A percentile compares a stretch with the other conserved stretches of the same genome.
phyloP scores from a whole-genome alignment of 2,888 invertebrate genomes.

The Labia minor region DNA sequence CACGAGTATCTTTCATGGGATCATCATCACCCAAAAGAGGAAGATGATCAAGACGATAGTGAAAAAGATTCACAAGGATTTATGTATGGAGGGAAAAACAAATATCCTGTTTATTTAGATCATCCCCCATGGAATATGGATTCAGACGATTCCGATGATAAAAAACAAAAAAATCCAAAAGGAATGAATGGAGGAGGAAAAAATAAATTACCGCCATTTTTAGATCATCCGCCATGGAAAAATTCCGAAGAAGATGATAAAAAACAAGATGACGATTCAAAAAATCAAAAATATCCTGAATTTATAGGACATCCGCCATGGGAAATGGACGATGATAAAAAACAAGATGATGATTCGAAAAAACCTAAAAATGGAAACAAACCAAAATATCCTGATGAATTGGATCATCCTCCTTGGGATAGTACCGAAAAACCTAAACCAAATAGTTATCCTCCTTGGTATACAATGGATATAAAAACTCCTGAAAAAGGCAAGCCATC shows the following conservation, averaged over 20 bases:
- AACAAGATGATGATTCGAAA: background rate
- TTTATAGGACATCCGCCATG: constrained; percentile 17
- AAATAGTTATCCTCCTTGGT: background rate
- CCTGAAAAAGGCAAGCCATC: constrained; percentile 14
- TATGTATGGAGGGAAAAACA: constrained; percentile 18
- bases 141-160: background rate
- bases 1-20: constrained; percentile 28
- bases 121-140: constrained; percentile 24
- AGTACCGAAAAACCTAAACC: background rate
- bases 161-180: background rate
- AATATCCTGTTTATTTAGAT: constrained; percentile 29
- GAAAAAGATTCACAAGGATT: no score
- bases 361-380: background rate
- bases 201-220: background rate
- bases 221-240: background rate
- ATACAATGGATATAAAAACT: background rate
- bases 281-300: background rate
- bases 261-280: background rate
- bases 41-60: constrained; percentile 22
- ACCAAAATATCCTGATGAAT: background rate
- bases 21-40: constrained; percentile 36
- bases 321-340: constrained; percentile 13
- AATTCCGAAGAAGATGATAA: background rate
- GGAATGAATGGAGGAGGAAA: background rate
- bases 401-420: background rate